These are phyloP conservation scores for Strix occidentalis DNA, from an alignment of 2,797 vertebrate genomes.

Conservation along the genomic window DNA sequence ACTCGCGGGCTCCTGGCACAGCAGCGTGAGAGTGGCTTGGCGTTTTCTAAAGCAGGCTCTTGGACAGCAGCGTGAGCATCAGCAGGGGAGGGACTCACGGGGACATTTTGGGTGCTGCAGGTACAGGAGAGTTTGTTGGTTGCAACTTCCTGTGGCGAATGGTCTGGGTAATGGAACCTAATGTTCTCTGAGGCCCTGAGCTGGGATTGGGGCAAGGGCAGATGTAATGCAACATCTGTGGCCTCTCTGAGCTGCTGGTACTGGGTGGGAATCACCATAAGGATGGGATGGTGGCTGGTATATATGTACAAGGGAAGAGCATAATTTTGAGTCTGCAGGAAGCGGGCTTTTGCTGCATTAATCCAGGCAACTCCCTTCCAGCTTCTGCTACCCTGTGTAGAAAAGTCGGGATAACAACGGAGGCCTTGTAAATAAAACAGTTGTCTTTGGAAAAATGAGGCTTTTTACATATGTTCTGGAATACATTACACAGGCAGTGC, in stretches of 20 bases:
- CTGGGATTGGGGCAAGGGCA: fast-evolving
- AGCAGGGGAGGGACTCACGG: not conserved
- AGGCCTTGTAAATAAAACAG: not conserved
- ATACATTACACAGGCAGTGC: not conserved
- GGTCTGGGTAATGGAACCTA: not conserved
- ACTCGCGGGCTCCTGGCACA: not conserved
- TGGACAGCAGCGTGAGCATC: not conserved
- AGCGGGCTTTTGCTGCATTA: not conserved
- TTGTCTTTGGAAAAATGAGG: not conserved
- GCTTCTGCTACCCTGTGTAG: not conserved
- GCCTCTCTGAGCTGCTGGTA: not conserved
- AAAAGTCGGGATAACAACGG: not conserved
- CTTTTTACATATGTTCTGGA: not conserved
- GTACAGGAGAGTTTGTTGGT: fast-evolving
- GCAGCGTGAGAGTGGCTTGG: not conserved
- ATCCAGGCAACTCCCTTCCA: not conserved
- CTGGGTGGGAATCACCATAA: not conserved
- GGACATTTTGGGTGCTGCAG: not conserved
- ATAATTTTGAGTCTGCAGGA: not conserved
- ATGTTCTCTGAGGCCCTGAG: fast-evolving
- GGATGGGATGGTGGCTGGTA: not conserved
- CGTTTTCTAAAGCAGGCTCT: not conserved
- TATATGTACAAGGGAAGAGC: fast-evolving
- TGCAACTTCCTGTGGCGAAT: not conserved
- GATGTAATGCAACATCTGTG: not conserved